phyloP scores from a whole-genome alignment of 2,797 vertebrate species.

The Mormyrus proboscirostris region DNA sequence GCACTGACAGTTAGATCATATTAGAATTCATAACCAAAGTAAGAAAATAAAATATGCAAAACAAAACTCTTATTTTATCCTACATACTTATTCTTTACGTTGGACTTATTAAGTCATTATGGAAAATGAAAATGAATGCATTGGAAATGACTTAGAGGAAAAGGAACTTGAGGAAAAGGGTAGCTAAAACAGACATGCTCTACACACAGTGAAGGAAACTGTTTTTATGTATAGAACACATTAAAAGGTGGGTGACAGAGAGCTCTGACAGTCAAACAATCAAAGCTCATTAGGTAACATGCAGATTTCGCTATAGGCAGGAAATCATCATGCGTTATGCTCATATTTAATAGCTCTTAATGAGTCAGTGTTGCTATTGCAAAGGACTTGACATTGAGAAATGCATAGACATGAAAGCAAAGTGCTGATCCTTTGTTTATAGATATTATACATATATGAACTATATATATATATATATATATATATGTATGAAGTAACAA shows the following conservation, averaged over 20 bases:
- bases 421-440: neutral
- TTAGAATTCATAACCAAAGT: neutral
- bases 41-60: neutral
- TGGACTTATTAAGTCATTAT: neutral
- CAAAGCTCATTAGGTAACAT: neutral
- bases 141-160: no score
- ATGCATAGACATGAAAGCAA: neutral
- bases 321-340: neutral
- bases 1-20: neutral
- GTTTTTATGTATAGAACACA: neutral
- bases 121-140: neutral
- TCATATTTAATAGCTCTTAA: neutral
- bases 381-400: neutral
- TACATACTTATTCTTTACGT: neutral
- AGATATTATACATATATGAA: neutral
- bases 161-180: neutral
- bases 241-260: neutral
- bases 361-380: neutral
- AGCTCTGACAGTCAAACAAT: neutral
- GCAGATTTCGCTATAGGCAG: neutral
- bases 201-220: neutral
- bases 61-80: neutral
- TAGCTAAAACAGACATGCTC: neutral
- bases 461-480: neutral
- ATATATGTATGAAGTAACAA: neutral